These are phyloP conservation scores for Lasius fuliginosus DNA, from an alignment of 2,888 invertebrate species.

Conservation along the genomic window DNA sequence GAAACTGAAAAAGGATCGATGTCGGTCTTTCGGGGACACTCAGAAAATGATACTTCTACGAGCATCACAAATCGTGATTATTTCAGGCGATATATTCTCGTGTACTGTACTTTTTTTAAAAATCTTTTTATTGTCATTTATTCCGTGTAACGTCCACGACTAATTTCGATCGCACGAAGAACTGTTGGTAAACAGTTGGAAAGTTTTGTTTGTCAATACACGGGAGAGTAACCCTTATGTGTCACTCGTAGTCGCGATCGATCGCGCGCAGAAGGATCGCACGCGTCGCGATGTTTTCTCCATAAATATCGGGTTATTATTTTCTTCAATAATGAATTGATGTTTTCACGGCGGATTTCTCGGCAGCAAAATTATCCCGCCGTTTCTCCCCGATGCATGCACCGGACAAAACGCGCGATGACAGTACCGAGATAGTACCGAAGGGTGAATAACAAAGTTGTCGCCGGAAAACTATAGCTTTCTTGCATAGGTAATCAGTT, in stretches of 20 bases:
- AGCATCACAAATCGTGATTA: constrained; percentile 1
- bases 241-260: constrained; percentile 21
- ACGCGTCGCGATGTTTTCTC: constrained; percentile 49
- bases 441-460: constrained; percentile 55
- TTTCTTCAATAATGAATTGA: constrained; percentile 65
- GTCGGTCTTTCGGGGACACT: not conserved
- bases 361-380: constrained; percentile 55
- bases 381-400: not conserved
- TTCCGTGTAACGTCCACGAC: not conserved
- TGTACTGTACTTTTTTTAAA: not conserved
- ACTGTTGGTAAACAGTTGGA: not conserved
- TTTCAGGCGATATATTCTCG: not conserved
- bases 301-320: constrained; percentile 66
- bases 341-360: constrained; percentile 30
- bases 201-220: constrained; percentile 27
- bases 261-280: constrained; percentile 27
- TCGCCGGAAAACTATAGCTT: constrained; percentile 62
- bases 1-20: not conserved
- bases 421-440: constrained; percentile 46
- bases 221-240: not conserved
- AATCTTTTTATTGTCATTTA: not conserved
- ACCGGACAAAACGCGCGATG: constrained; percentile 26
- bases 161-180: not conserved
- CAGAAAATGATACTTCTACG: constrained; percentile 20
- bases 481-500: constrained; percentile 60